Evolutionary conservation across 2,797 vertebrate genomes (phyloP).

Genomic region (Lagorchestes hirsutus): DNA sequence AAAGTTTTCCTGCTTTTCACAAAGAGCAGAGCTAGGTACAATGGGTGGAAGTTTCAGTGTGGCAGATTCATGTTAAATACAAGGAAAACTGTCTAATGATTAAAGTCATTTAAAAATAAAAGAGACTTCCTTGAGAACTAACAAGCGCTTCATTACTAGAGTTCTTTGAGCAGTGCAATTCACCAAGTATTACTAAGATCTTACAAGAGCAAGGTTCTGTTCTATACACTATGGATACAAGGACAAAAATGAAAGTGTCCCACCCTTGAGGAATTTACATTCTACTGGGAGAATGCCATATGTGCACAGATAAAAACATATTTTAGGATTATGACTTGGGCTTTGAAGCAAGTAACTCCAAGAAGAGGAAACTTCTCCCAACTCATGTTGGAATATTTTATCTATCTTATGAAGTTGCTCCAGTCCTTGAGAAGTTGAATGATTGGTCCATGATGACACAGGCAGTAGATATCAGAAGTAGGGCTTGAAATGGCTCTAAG

Average conservation of each 20-base stretch:
- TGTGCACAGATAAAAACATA: neutral
- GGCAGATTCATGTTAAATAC: neutral
- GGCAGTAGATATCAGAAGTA: neutral
- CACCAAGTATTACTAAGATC: neutral
- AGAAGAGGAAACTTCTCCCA: neutral
- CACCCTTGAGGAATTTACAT: neutral
- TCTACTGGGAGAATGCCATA: neutral
- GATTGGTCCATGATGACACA: neutral
- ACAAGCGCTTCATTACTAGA: neutral
- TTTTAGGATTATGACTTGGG: neutral
- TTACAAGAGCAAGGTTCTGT: neutral
- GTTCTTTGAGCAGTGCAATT: neutral
- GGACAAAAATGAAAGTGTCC: neutral
- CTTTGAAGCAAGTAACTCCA: neutral
- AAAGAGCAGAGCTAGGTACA: neutral
- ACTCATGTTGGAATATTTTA: neutral
- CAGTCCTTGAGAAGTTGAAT: neutral
- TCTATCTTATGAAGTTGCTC: neutral
- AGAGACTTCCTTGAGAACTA: neutral
- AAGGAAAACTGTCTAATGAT: neutral
- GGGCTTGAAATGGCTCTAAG: neutral
- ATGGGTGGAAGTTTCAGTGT: neutral
- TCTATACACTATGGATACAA: neutral
- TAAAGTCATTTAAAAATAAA: neutral
- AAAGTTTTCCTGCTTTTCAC: neutral